These are phyloP conservation scores for Platygyra sinensis DNA, from an alignment of 64 coral and sea anemone species.

Conservation along the genomic window DNA sequence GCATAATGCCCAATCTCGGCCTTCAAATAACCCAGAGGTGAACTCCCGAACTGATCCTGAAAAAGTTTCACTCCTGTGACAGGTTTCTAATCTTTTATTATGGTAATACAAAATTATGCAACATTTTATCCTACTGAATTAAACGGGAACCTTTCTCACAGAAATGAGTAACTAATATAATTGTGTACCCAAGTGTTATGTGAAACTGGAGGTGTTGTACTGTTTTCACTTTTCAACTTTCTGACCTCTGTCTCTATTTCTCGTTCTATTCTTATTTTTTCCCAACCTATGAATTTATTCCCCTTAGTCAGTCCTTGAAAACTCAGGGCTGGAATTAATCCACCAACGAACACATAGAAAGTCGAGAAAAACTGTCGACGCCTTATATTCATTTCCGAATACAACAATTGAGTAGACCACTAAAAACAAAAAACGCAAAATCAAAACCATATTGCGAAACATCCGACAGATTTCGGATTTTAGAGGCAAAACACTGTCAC, in stretches of 20 bases:
- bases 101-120: no score
- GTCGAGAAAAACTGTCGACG: background rate
- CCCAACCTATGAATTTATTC: background rate
- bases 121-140: no score
- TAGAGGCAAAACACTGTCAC: background rate
- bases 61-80: no score
- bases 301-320: background rate
- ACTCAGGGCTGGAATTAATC: background rate
- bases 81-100: no score
- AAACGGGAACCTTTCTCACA: no score
- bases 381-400: background rate
- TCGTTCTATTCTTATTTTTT: background rate
- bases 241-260: background rate
- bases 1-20: no score
- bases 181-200: no score
- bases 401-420: background rate
- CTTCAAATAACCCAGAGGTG: no score
- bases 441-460: background rate
- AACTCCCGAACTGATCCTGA: no score
- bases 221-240: background rate
- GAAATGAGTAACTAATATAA: no score
- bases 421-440: constrained; percentile 7
- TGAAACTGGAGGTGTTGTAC: background rate
- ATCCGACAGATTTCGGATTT: constrained; percentile 6
- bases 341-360: background rate